phyloP scores from a whole-genome alignment of 2,888 invertebrate genomes.

The Trachelus troglodyta region DNA sequence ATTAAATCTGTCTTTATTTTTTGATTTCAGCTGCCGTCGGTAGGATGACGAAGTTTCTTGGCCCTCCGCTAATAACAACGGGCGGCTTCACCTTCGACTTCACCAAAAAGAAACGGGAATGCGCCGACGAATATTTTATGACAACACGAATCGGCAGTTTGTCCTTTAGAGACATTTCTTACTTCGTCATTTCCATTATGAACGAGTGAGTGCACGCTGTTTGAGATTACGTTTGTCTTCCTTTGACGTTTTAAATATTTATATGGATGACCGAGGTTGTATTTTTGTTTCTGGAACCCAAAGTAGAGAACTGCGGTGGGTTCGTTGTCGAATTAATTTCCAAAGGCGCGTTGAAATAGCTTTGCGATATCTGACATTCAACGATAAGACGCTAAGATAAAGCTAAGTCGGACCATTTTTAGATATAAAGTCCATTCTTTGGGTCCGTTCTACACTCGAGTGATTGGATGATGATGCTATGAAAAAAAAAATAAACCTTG shows the following conservation, averaged over 20 bases:
- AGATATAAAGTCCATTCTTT: neutral
- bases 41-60: slow-evolving; percentile 81
- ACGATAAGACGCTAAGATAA: neutral
- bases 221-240: neutral
- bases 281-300: neutral
- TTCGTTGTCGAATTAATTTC: neutral
- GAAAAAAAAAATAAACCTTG: no score
- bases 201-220: slow-evolving; percentile 70
- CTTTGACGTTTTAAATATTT: neutral
- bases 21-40: slow-evolving; percentile 79
- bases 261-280: neutral
- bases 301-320: neutral
- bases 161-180: slow-evolving; percentile 79
- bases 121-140: slow-evolving; percentile 83
- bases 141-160: slow-evolving; percentile 79
- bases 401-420: neutral
- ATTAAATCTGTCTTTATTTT: neutral
- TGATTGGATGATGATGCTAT: no score
- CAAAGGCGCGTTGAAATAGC: neutral
- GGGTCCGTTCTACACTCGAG: neutral
- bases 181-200: slow-evolving; percentile 78
- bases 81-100: slow-evolving; percentile 87
- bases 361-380: neutral
- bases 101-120: slow-evolving; percentile 75
- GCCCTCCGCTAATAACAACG: slow-evolving; percentile 81